These are phyloP conservation scores for Sinopyrophorus schimmeli DNA, from an alignment of 2,888 invertebrate genomes.

Conservation along the genomic window DNA sequence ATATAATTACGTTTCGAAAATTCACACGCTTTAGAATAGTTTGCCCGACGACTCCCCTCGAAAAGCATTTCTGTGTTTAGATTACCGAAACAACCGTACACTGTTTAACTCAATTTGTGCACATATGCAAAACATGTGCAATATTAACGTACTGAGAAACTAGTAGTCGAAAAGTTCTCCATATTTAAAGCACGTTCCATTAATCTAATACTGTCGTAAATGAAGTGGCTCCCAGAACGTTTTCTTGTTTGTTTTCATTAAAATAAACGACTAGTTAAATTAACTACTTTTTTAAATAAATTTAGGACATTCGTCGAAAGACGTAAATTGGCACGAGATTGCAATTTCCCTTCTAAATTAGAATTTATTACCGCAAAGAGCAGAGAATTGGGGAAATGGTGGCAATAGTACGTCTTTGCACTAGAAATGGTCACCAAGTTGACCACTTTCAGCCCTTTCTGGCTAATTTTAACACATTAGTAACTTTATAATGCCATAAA, in stretches of 20 bases:
- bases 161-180: conserved; percentile 8
- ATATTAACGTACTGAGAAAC: conserved; percentile 7
- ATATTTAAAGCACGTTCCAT: conserved; percentile 10
- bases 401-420: conserved; percentile 3
- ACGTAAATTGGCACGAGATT: not conserved
- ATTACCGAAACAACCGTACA: conserved; percentile 8
- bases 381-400: not conserved
- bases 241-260: not conserved
- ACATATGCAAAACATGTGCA: conserved; percentile 20
- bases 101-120: conserved; percentile 18
- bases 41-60: conserved; percentile 3
- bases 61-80: conserved; percentile 18
- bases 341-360: not conserved
- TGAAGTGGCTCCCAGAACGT: not conserved
- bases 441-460: conserved; percentile 1
- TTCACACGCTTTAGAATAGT: conserved; percentile 8
- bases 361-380: conserved; percentile 6
- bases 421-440: conserved; percentile 8
- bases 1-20: conserved; percentile 7
- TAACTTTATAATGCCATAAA: conserved; percentile 5
- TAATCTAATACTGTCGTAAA: not conserved
- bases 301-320: not conserved
- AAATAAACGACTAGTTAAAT: not conserved
- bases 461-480: conserved; percentile 11
- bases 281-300: not conserved